These are phyloP conservation scores for Lucilia sericata DNA, from an alignment of 1,140 invertebrate species.

Conservation along the genomic window DNA sequence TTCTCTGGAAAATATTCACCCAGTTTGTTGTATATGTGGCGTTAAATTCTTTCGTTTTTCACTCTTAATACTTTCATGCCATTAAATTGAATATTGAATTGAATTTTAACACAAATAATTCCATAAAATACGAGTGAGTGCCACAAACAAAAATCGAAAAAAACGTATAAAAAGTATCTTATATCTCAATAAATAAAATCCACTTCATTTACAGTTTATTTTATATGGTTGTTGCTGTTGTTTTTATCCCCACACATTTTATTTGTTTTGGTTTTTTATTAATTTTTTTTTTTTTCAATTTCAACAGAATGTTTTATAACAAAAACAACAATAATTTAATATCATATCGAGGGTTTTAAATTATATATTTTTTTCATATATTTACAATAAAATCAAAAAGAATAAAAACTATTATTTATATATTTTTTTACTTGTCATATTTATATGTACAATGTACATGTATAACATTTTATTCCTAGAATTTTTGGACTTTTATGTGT, in stretches of 20 bases:
- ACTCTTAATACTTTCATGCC: background rate
- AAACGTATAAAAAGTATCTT: background rate
- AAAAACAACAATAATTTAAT: background rate
- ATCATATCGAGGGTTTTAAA: background rate
- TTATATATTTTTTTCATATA: background rate
- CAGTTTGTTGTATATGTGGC: no score
- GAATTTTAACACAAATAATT: background rate
- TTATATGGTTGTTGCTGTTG: background rate
- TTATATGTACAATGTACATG: background rate
- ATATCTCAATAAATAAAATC: slow-evolving; percentile 4
- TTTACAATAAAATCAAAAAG: no score
- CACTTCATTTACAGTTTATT: slow-evolving; percentile 22
- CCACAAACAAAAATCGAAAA: background rate
- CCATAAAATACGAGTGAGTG: background rate
- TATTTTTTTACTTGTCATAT: background rate
- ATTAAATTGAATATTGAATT: slow-evolving; percentile 4
- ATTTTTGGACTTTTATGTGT: background rate
- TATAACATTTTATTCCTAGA: slow-evolving; percentile 17
- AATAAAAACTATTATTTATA: no score
- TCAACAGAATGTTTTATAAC: no score
- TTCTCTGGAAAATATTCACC: no score
- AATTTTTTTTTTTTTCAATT: background rate
- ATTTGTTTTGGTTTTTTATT: background rate
- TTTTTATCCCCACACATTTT: background rate
- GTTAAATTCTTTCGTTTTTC: no score